Base-by-base conservation (phyloP, 2,888 invertebrate species). In the Belgica antarctica region DNA sequence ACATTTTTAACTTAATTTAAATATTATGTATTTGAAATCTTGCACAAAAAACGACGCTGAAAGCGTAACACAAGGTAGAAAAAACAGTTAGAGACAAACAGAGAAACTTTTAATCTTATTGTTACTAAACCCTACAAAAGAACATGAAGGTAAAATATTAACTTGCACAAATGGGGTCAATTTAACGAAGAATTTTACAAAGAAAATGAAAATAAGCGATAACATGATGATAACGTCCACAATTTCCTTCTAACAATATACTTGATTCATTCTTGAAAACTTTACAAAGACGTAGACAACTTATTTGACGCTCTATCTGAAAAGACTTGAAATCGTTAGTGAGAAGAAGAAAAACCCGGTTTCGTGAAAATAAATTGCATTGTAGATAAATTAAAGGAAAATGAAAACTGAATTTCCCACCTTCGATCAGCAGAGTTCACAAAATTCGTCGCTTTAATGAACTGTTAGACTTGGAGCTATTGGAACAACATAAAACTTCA, bases 131-230 rank as follows among this genome's bases (percentile, higher is more conserved):
- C 52, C 52, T 52, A 22, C 52, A 22, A 52, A 31, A 31, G 19
- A 52, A 52, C 22, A 52, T 52, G 52, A 15, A 41, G 41, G 41
- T 41, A 52, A 52, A 52, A 5, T 17, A 52, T 52, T 22, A 52
- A 52, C 52, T 52, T 52, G 52, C 52, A 52, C 52, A 52, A 41
- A 17, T 4, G 52, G 52, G 52, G 5, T 17, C 5, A 52, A 17
- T 52, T 52, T 17, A 52, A 52, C 52, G 52, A 52, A 52, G 22
- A 52, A 52, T 52, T 52, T 52, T 52, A 52, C 52, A 52, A 8
- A 31, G 12, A 31, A 31, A 31, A n/a, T n/a, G n/a, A n/a, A 31
- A 12, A 52, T 22, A 22, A 52, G 22, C 22, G 52, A 52, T 52
- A 52, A 52, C 52, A 52, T 22, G 52, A 52, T 12, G 22, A 52